Percentiles rank a stretch among this genome's conserved stretches.
Evolutionary conservation across 1,140 invertebrate genomes (phyloP).

Genomic region (Dendrolimus kikuchii): DNA sequence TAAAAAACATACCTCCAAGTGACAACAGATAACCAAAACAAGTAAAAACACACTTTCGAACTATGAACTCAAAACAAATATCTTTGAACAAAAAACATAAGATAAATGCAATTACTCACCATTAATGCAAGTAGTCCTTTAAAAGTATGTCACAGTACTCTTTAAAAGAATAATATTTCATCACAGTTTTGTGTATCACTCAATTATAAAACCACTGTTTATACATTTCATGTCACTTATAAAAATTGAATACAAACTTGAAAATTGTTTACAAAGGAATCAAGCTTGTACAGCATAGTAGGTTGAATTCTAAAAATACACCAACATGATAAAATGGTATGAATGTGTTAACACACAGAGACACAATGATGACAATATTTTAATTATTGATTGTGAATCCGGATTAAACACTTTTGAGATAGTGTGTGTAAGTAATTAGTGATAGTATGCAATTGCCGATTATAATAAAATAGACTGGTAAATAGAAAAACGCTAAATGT

Average conservation of each 20-base stretch:
- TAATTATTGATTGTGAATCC: slow-evolving; percentile 50
- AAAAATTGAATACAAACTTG: slow-evolving; percentile 33
- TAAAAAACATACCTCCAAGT: neutral
- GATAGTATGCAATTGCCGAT: slow-evolving; percentile 12
- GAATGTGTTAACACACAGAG: slow-evolving; percentile 62
- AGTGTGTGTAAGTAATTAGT: slow-evolving; percentile 9
- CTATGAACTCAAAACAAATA: too few species aligned
- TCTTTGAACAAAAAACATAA: neutral
- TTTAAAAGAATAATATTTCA: slow-evolving; percentile 44
- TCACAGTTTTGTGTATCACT: slow-evolving; percentile 30
- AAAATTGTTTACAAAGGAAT: slow-evolving; percentile 55
- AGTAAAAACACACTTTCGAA: neutral
- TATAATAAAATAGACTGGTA: slow-evolving; percentile 9
- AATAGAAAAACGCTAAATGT: neutral
- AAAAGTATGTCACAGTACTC: slow-evolving; percentile 27
- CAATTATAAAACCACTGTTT: slow-evolving; percentile 12
- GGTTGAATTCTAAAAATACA: slow-evolving; percentile 64
- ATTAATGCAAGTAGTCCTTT: slow-evolving; percentile 49
- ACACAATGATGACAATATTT: slow-evolving; percentile 59
- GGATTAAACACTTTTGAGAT: slow-evolving; percentile 27
- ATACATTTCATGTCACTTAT: slow-evolving; percentile 37
- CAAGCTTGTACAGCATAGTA: slow-evolving; percentile 50
- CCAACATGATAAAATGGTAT: slow-evolving; percentile 64
- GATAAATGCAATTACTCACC: slow-evolving; percentile 33
- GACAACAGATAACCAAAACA: neutral